Percentiles rank a stretch among this genome's conserved stretches.
These are phyloP conservation scores for Corvus cornix DNA, from an alignment of 2,113 vertebrate species.

Conservation along the genomic window DNA sequence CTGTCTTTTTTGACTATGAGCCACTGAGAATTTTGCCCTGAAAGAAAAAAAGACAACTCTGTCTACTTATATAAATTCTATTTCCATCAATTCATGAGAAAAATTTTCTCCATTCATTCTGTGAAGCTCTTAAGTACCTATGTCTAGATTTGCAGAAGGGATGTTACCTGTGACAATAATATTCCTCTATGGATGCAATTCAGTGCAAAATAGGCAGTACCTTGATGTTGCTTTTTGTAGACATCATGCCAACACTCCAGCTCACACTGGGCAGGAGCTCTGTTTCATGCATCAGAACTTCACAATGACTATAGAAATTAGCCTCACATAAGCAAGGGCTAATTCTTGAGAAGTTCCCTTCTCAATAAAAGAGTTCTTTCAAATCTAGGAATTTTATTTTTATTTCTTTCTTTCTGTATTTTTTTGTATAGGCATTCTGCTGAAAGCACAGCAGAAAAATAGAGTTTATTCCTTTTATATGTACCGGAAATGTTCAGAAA, in stretches of 20 bases:
- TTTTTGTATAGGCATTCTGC: not conserved
- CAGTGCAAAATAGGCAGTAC: not conserved
- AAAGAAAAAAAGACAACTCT: not conserved
- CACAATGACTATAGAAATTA: not conserved
- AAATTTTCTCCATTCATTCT: not conserved
- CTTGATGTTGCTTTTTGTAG: not conserved
- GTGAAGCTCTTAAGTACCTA: not conserved
- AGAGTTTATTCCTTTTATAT: not conserved
- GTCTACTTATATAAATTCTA: not conserved
- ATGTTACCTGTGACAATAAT: not conserved
- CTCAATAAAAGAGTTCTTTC: not conserved
- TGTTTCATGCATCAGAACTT: not conserved
- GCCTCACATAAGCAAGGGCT: not conserved
- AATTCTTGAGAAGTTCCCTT: not conserved
- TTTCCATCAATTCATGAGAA: not conserved
- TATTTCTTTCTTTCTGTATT: not conserved
- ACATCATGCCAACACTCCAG: not conserved
- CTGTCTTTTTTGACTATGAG: not conserved
- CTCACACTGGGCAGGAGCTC: not conserved
- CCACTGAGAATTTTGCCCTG: not conserved
- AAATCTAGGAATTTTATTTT: not conserved
- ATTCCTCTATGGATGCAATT: not conserved
- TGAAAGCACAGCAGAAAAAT: not conserved
- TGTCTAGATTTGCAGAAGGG: not conserved
- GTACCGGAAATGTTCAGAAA: not conserved